Percentiles rank a stretch among this genome's conserved stretches.
These are phyloP conservation scores for Epinephelus awoara DNA, from an alignment of 2,797 vertebrate species.

Conservation along the genomic window DNA sequence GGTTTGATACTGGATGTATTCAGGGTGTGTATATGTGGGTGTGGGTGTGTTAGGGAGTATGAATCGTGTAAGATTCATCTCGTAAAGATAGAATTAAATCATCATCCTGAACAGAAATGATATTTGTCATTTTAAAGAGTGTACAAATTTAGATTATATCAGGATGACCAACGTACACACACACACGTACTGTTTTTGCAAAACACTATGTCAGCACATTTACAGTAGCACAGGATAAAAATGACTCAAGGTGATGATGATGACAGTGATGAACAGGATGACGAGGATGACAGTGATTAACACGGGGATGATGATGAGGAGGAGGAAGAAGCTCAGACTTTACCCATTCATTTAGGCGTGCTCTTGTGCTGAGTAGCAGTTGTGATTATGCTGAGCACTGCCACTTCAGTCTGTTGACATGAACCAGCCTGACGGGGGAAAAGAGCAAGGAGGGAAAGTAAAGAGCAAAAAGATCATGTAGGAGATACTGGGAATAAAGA, in stretches of 20 bases:
- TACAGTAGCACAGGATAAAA: not conserved
- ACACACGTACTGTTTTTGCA: constrained; percentile 8
- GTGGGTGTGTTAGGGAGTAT: not conserved
- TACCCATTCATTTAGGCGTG: constrained; percentile 39
- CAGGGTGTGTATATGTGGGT: not conserved
- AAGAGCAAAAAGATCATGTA: not conserved
- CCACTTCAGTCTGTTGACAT: constrained; percentile 53
- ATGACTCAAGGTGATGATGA: constrained; percentile 47
- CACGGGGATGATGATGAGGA: constrained; percentile 8
- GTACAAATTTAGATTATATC: constrained; percentile 10
- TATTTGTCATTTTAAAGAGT: not conserved
- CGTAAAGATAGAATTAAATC: not conserved
- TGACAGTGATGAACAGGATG: constrained; percentile 50
- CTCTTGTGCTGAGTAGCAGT: constrained; percentile 73
- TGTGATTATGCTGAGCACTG: constrained; percentile 68
- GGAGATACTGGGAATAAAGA: constrained; percentile 7
- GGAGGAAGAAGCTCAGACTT: constrained; percentile 37
- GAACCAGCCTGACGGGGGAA: constrained; percentile 59
- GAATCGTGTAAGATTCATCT: too few relatives aligned
- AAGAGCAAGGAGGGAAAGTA: constrained; percentile 23
- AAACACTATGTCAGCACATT: constrained; percentile 58
- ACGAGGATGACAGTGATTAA: constrained; percentile 50
- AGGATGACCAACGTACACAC: not conserved
- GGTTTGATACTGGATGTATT: not conserved
- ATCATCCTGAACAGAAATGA: not conserved